Base-by-base conservation (phyloP, 1,140 invertebrate species). In the Laodelphax striatellus region DNA sequence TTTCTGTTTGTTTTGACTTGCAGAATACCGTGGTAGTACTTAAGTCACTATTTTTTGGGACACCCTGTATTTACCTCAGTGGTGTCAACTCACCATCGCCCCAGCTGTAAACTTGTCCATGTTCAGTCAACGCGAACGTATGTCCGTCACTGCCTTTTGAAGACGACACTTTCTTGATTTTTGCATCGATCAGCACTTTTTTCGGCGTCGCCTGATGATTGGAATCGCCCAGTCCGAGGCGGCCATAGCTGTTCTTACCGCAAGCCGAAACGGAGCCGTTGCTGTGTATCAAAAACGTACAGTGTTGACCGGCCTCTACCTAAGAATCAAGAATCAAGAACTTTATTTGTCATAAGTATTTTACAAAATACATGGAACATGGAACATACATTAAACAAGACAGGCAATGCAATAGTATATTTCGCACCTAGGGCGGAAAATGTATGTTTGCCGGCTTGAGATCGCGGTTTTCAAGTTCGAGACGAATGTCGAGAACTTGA, bases 241-340 rank as follows among this genome's bases (percentile, higher is more conserved):
- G 70, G 1, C 79, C 80, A 67, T 80, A 82, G 66, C 77, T 80
- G 5, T 79, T 79, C 66, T 80, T 81, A 3, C 80, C 80, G 70
- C 82, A 83, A 4, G 81, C 82, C 63, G 74, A 75, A 13, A 84
- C 69, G 58, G 73, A 69, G 3, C 81, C 81, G 70, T 81, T 80
- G 31, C 67, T 73, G 63, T 82, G 75, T 4, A 84, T 78, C 3
- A 81, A 69, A 73, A 85, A 85, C 6, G 82, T 83, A 64, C 82
- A 84, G 65, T 83, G 84, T 67, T 84, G 82, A 0, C 83, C 83
- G 50, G 82, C 82, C 70, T 85, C 83, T 34, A 80, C 71, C 79
- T 83, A 58, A 55, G 2, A 28, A 67, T 63, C 10, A 4, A 31
- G 9, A 31, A 31, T 31, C 28, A 31, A 31, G n/a, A n/a, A 31